These are phyloP conservation scores for Axis porcinus DNA, from an alignment of 2,113 vertebrate species.

Conservation along the genomic window DNA sequence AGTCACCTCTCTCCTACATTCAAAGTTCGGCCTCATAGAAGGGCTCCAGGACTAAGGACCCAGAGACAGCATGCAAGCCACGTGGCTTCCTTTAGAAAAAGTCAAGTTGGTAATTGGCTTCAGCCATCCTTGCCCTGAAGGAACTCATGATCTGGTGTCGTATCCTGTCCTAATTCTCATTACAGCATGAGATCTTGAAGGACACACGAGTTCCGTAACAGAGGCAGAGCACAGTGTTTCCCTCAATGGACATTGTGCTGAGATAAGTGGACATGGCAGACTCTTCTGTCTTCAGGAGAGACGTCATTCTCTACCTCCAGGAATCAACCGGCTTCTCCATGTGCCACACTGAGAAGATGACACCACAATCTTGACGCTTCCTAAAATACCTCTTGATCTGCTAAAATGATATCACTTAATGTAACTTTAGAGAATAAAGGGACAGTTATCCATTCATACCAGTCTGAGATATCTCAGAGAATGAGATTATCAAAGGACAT, in stretches of 20 bases:
- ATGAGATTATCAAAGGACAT: neutral
- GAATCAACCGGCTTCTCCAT: neutral
- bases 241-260: neutral
- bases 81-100: neutral
- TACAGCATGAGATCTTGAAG: neutral
- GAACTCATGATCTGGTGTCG: neutral
- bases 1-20: neutral
- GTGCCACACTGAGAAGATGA: neutral
- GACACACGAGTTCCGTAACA: neutral
- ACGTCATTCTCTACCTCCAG: neutral
- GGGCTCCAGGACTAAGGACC: neutral
- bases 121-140: neutral
- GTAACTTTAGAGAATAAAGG: neutral
- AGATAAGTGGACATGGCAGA: rapidly evolving
- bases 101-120: neutral
- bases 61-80: neutral
- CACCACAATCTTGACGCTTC: neutral
- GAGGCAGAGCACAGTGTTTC: neutral
- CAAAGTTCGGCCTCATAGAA: neutral
- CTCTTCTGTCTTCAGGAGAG: neutral
- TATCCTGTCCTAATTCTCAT: neutral
- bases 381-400: slow-evolving; percentile 9
- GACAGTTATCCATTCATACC: neutral
- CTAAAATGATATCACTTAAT: neutral
- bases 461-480: neutral